phyloP scores from a whole-genome alignment of 2,113 vertebrate genomes.

The Charina bottae region DNA sequence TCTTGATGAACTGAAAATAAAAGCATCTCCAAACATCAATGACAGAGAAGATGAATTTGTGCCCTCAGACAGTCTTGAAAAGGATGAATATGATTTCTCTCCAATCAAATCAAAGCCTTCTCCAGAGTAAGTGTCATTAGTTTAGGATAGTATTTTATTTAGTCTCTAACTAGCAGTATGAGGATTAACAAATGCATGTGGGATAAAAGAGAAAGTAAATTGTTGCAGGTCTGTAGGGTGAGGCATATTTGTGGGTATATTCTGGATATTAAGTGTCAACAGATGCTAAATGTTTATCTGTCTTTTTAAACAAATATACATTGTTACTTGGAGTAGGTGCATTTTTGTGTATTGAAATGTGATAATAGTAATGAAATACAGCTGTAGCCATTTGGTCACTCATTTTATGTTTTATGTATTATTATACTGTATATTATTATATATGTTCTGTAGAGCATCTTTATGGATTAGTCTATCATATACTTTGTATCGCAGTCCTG shows the following conservation, averaged over 20 bases:
- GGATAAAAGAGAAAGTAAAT: constrained; percentile 1
- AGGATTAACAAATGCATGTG: not conserved
- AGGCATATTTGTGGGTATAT: not conserved
- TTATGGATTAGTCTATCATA: not conserved
- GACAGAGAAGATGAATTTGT: constrained; percentile 85
- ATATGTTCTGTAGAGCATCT: not conserved
- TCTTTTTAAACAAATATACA: not conserved
- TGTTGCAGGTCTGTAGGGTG: not conserved
- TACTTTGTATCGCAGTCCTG: not conserved
- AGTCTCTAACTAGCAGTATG: not conserved
- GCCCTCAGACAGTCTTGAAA: constrained; percentile 78
- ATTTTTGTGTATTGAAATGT: not conserved
- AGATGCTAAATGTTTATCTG: not conserved
- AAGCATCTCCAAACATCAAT: constrained; percentile 81
- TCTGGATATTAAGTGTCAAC: not conserved
- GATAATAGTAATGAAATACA: not conserved
- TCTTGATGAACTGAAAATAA: constrained; percentile 80
- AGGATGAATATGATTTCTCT: constrained; percentile 83
- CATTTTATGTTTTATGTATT: not conserved
- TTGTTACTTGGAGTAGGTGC: not conserved
- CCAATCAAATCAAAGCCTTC: constrained; percentile 78
- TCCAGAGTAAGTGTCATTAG: constrained; percentile 75
- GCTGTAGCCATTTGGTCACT: not conserved
- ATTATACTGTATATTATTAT: not conserved
- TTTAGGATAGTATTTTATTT: not conserved